Conservation (phyloP, 2,113 vertebrate species). For the Colinus virginianus region DNA sequence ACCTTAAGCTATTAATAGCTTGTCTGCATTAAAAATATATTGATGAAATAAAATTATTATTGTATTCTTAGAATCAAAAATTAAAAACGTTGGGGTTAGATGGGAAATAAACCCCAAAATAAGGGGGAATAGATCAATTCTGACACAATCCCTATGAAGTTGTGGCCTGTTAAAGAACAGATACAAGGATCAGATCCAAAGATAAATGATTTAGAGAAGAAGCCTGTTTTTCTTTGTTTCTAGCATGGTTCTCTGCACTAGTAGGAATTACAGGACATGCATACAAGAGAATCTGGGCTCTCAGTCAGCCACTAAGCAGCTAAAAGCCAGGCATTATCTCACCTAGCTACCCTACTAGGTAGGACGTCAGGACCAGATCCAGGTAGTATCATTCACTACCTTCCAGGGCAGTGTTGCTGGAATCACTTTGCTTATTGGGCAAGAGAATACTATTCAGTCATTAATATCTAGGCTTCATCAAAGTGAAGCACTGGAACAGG, state of each 20-base stretch:
- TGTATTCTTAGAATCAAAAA: background rate
- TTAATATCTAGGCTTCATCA: background rate
- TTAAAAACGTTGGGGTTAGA: background rate
- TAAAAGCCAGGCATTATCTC: background rate
- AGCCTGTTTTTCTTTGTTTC: background rate
- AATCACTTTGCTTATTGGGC: background rate
- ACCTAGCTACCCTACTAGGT: background rate
- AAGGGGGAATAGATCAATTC: background rate
- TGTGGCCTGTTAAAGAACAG: background rate
- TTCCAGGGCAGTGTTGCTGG: background rate
- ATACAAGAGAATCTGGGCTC: background rate
- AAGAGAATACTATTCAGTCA: background rate
- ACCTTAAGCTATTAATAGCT: background rate
- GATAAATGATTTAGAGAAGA: accelerated
- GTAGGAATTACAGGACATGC: background rate
- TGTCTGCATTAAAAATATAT: background rate
- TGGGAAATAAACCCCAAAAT: background rate
- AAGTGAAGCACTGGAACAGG: no score
- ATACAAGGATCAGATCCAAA: background rate
- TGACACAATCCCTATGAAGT: background rate
- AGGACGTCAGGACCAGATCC: background rate
- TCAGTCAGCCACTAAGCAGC: background rate
- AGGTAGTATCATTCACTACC: background rate
- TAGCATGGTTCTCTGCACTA: background rate
- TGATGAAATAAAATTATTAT: background rate